Base-by-base conservation (phyloP, 1,140 invertebrate species). In the Neodiprion lecontei region DNA sequence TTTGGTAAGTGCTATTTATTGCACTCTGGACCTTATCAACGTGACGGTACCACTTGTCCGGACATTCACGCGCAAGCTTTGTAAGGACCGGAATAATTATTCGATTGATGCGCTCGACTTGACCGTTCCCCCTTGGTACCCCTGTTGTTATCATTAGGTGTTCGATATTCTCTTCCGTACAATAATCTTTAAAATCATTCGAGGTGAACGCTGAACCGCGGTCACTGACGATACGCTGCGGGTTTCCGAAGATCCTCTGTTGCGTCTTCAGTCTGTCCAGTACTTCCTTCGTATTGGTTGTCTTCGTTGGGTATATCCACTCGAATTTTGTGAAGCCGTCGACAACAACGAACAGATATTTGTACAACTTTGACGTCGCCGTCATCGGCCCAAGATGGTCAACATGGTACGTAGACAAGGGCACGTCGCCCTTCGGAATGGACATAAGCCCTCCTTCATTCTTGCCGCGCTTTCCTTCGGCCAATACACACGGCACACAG, bases 341-440 rank as follows among this genome's bases (percentile, higher is more conserved):
- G 1, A 80, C 71, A 17, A 82, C 75, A 11, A 76, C 78, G 48
- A 82, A 73, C 17, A 83, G 71, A 73, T 83, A 74, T 48, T 82
- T 81, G 68, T 83, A 85, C 9, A 70, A 69, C 66, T 85, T 82
- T 17, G 77, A 80, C 3, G 81, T 83, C 4, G 77, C 40, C 48
- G 77, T 69, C 50, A 83, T 61, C 21, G 81, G 81, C 67, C 88
- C 87, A 82, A 86, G 77, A 76, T 86, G 83, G 76, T 87, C 85
- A 11, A 81, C 75, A 74, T 85, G 82, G 70, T 81, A 82, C 5
- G 81, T 86, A 11, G 79, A 50, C 21, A 85, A 74, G 9, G 82
- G 83, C 7, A n/a, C 50, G 14, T 80, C 78, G 14, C 65, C 70
- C 82, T n/a, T 48, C 47, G 9, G 65, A 23, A 77, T 72, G 10